Evolutionary conservation across 2,797 vertebrate species (phyloP).

Genomic region (Orestias chungarensis): DNA sequence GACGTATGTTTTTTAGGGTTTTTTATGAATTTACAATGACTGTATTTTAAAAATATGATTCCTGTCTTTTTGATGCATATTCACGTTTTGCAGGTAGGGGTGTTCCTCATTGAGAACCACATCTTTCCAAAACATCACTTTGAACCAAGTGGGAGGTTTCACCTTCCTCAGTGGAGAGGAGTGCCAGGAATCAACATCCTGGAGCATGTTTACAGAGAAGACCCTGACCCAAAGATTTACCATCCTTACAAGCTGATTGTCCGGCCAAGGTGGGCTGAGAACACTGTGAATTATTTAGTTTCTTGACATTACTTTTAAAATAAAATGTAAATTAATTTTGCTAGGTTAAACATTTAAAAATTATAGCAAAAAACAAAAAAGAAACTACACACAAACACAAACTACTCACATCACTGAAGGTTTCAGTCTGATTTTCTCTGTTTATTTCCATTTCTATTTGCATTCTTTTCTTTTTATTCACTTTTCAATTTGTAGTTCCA

Average conservation of each 20-base stretch:
- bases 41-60: rapidly evolving
- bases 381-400: too few relatives aligned
- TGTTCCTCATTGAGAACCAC: conserved; percentile 81
- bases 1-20: conserved; percentile 27
- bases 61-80: not conserved
- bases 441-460: too few relatives aligned
- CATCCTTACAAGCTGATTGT: conserved; percentile 65
- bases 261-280: conserved; percentile 51
- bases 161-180: conserved; percentile 51
- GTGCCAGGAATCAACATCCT: conserved; percentile 72
- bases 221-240: not conserved
- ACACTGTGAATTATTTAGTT: too few relatives aligned
- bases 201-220: conserved; percentile 66
- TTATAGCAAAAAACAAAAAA: too few relatives aligned
- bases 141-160: conserved; percentile 59
- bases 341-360: too few relatives aligned
- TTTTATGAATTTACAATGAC: not conserved
- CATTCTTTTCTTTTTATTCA: too few relatives aligned
- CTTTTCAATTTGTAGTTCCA: too few relatives aligned
- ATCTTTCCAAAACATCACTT: conserved; percentile 72
- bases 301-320: too few relatives aligned
- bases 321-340: too few relatives aligned
- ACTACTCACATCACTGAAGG: too few relatives aligned
- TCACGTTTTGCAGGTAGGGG: not conserved
- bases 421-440: too few relatives aligned